Percentiles rank a stretch among this genome's conserved stretches.
Conservation (phyloP, 2,797 vertebrate genomes). For the Lagocephalus sceleratus region DNA sequence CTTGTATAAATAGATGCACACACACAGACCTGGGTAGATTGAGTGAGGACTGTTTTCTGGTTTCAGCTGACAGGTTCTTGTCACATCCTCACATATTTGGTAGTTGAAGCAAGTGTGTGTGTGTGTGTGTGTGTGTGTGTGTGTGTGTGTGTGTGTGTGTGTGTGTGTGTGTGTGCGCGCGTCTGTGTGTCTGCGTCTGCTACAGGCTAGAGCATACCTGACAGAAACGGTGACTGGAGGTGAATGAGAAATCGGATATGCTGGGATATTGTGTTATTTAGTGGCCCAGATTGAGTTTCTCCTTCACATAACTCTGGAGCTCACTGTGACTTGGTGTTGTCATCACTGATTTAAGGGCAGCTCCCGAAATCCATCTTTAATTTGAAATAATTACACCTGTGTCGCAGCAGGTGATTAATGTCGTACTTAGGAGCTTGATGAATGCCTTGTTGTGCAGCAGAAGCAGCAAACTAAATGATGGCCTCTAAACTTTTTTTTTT, state of each 20-base stretch:
- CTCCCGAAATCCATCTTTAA: conserved; percentile 28
- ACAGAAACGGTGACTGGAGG: conserved; percentile 14
- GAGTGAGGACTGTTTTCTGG: too few species aligned
- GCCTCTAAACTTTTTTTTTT: conserved; percentile 38
- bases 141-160: background rate
- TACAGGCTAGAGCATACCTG: conserved; percentile 53
- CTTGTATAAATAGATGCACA: background rate
- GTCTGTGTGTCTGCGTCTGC: background rate
- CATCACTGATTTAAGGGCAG: conserved; percentile 17
- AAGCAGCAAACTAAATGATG: conserved; percentile 36
- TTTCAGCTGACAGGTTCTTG: conserved; percentile 35
- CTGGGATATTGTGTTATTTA: background rate
- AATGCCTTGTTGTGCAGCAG: conserved; percentile 39
- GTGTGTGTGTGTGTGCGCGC: background rate
- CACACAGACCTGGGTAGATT: background rate
- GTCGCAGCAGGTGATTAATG: conserved; percentile 33
- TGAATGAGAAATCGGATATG: too few species aligned
- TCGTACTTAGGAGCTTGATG: conserved; percentile 32
- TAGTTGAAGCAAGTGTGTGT: conserved; percentile 18
- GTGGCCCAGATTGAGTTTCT: background rate
- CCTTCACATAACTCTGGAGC: conserved; percentile 11
- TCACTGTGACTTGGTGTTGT: conserved; percentile 5
- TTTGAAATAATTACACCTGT: conserved; percentile 26
- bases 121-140: background rate
- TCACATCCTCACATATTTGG: conserved; percentile 38